Evolutionary conservation across 2,113 vertebrate genomes (phyloP), one percentile per base, ranked within the genome.

Genomic region (Neotoma lepida): DNA sequence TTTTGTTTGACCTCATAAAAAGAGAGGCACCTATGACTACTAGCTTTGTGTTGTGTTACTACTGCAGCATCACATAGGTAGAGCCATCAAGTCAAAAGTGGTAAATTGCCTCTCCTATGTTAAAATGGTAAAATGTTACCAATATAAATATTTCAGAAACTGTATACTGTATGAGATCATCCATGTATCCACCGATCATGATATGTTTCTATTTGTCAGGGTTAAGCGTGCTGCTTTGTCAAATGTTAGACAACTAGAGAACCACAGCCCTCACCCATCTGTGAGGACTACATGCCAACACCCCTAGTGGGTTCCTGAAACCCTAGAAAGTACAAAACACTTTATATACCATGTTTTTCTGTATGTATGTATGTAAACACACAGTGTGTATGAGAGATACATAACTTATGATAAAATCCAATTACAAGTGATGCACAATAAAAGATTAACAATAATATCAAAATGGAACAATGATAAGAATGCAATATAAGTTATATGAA

Each of bases 181-280:
- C 39, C 51, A 61, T 84, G 63, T 81, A 54, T 28, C 91, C 9
- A 12, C 7, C 74, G 33, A 41, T 41, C 17, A 5, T 20, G 20
- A 82, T 86, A 71, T 61, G 74, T 90, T 94, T 93, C 91, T 94
- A 15, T 87, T 94, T 88, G 74, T 87, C 56, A 94, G 81, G 84
- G 56, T 94, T 54, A 26, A 70, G 15, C 9, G 74, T 33, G 51
- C n/a, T 93, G 66, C 51, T 91, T 86, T 93, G 71, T 39, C 51
- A 91, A 86, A 86, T 70, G 46, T 70, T 88, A 84, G 89, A 76
- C 76, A 80, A 71, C 24, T 68, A 78, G 7, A 80, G 56, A 61
- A 70, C 7, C 51, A 66, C 33, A 70, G 39, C 35, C 41, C 18
- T 88, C 24, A 44, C 33, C n/a, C 64, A 61, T 81, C 54, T 82